phyloP scores from a whole-genome alignment of 2,797 vertebrate genomes.

The Acanthurus tractus region DNA sequence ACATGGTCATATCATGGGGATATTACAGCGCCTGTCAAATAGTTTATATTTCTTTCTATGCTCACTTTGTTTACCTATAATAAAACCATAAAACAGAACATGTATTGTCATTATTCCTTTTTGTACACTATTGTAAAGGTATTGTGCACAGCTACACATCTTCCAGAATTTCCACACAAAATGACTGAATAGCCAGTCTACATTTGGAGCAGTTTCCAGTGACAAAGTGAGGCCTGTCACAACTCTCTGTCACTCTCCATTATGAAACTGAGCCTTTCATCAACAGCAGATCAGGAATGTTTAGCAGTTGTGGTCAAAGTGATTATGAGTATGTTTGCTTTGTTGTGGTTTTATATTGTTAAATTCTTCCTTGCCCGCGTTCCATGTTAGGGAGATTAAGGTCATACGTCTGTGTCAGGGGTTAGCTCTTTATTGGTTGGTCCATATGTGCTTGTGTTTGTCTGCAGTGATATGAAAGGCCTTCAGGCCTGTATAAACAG shows the following conservation, averaged over 20 bases:
- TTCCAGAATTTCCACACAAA: too few relatives aligned
- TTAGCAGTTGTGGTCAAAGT: conserved; percentile 59
- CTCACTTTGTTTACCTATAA: too few relatives aligned
- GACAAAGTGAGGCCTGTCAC: conserved; percentile 12
- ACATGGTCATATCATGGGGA: too few relatives aligned
- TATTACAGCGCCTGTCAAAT: too few relatives aligned
- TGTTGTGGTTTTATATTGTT: conserved; percentile 76
- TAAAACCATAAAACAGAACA: too few relatives aligned
- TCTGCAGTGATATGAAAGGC: conserved; percentile 82
- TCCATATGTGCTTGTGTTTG: conserved; percentile 76
- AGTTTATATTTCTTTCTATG: too few relatives aligned
- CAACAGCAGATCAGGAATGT: conserved; percentile 66
- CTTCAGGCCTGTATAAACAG: conserved; percentile 84
- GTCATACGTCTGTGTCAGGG: conserved; percentile 77
- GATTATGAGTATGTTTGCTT: conserved; percentile 66
- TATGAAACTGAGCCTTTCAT: conserved; percentile 51
- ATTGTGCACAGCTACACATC: too few relatives aligned
- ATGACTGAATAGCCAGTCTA: neutral
- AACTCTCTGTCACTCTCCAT: conserved; percentile 16
- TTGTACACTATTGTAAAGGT: too few relatives aligned
- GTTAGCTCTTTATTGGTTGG: conserved; percentile 80
- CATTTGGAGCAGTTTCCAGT: conserved; percentile 2
- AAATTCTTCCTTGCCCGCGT: conserved; percentile 69
- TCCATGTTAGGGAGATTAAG: conserved; percentile 77
- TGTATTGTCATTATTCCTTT: too few relatives aligned